phyloP scores from a whole-genome alignment of 2,797 vertebrate genomes.

The Chelonia mydas region DNA sequence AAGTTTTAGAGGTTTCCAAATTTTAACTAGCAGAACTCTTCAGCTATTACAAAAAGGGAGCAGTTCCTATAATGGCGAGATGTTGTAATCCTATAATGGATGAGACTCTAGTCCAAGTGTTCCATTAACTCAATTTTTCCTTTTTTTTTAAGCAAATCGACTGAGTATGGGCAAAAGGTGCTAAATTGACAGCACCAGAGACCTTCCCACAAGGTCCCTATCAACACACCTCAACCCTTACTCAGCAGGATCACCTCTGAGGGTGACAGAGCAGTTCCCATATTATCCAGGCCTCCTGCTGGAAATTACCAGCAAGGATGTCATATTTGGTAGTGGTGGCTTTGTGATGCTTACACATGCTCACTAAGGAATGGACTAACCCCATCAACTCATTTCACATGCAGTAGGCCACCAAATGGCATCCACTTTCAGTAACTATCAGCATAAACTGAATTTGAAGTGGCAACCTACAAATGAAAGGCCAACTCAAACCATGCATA shows the following conservation, averaged over 20 bases:
- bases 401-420: not conserved
- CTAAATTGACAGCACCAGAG: slow-evolving; percentile 62
- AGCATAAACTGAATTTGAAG: not conserved
- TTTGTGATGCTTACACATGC: not conserved
- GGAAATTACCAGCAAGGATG: fast-evolving
- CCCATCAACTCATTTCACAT: not conserved
- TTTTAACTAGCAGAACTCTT: slow-evolving; percentile 59
- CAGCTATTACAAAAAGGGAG: slow-evolving; percentile 63
- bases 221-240: not conserved
- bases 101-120: slow-evolving; percentile 60
- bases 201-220: not conserved
- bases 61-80: slow-evolving; percentile 68
- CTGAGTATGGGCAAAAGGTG: slow-evolving; percentile 50
- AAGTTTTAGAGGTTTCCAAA: slow-evolving; percentile 39
- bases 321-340: not conserved
- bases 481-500: not conserved
- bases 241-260: not conserved
- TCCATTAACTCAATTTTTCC: slow-evolving; percentile 52
- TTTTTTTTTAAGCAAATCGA: slow-evolving; percentile 56
- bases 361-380: not conserved
- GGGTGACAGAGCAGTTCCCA: not conserved
- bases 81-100: slow-evolving; percentile 59
- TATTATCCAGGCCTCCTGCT: not conserved
- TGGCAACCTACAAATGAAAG: not conserved
- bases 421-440: not conserved